phyloP scores from a whole-genome alignment of 92 coral and sea anemone species.

The Paragorgia papillata region DNA sequence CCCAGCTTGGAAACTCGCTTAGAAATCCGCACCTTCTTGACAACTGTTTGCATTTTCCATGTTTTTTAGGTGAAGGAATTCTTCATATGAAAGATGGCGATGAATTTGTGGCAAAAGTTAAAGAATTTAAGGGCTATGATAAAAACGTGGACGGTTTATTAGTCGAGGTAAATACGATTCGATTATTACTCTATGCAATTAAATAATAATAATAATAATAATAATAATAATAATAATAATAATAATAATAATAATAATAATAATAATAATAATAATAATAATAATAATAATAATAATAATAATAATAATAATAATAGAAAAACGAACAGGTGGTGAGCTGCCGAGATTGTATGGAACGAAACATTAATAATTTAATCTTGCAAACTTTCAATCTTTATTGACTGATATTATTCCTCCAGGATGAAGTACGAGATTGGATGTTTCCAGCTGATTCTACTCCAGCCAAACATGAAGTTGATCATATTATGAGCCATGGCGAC shows the following conservation, averaged over 20 bases:
- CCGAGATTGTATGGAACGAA: background rate
- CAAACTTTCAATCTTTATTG: too few relatives aligned
- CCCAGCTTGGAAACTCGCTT: too few relatives aligned
- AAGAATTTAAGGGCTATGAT: slow-evolving; percentile 58
- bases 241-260: too few relatives aligned
- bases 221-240: too few relatives aligned
- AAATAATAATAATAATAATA: too few relatives aligned
- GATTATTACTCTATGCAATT: too few relatives aligned
- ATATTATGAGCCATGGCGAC: slow-evolving; percentile 60
- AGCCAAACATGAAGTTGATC: slow-evolving; percentile 57
- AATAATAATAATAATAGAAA: too few relatives aligned
- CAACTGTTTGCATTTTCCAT: too few relatives aligned
- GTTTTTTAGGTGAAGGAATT: slow-evolving; percentile 66
- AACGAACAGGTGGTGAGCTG: background rate
- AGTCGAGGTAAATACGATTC: slow-evolving; percentile 40
- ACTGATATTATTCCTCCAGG: slow-evolving; percentile 28
- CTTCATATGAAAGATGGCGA: slow-evolving; percentile 57
- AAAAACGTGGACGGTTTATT: slow-evolving; percentile 56
- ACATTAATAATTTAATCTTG: background rate
- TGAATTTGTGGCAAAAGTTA: slow-evolving; percentile 53
- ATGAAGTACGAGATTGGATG: slow-evolving; percentile 63
- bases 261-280: too few relatives aligned
- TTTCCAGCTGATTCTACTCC: slow-evolving; percentile 40
- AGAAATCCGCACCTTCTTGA: too few relatives aligned
- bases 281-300: too few relatives aligned